Percentiles rank a stretch among this genome's conserved stretches.
phyloP scores from a whole-genome alignment of 1,140 invertebrate genomes.

The Leptinotarsa defecta region DNA sequence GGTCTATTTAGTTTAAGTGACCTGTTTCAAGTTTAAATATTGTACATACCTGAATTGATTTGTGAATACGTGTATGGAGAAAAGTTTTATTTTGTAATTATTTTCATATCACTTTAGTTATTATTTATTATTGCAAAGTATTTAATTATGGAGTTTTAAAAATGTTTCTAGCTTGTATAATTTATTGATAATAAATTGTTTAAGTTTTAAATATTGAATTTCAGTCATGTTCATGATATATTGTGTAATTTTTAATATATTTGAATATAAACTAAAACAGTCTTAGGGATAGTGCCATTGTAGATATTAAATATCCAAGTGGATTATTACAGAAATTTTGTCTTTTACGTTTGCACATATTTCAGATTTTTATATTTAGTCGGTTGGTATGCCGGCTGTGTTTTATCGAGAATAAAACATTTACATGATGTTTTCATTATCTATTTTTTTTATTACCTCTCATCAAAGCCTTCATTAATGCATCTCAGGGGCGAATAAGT shows the following conservation, averaged over 20 bases:
- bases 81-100: slow-evolving; percentile 40
- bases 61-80: slow-evolving; percentile 43
- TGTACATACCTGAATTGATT: slow-evolving; percentile 32
- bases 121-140: slow-evolving; percentile 34
- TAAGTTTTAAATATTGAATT: slow-evolving; percentile 10
- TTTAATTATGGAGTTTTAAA: slow-evolving; percentile 35
- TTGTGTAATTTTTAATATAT: slow-evolving; percentile 24
- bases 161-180: slow-evolving; percentile 34
- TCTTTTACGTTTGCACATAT: slow-evolving; percentile 49
- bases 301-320: slow-evolving; percentile 42
- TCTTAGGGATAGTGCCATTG: slow-evolving; percentile 46
- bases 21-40: slow-evolving; percentile 32
- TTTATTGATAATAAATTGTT: slow-evolving; percentile 33
- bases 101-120: slow-evolving; percentile 28
- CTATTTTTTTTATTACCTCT: slow-evolving; percentile 12
- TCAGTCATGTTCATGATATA: slow-evolving; percentile 32
- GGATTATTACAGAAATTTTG: slow-evolving; percentile 40
- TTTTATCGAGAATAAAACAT: slow-evolving; percentile 41
- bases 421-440: slow-evolving; percentile 24
- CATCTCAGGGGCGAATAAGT: too few species aligned
- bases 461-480: neutral
- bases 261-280: slow-evolving; percentile 12
- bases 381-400: slow-evolving; percentile 39
- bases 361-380: slow-evolving; percentile 50
- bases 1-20: slow-evolving; percentile 24